Conservation (phyloP, 2,797 vertebrate species). For the Galago senegalensis region DNA sequence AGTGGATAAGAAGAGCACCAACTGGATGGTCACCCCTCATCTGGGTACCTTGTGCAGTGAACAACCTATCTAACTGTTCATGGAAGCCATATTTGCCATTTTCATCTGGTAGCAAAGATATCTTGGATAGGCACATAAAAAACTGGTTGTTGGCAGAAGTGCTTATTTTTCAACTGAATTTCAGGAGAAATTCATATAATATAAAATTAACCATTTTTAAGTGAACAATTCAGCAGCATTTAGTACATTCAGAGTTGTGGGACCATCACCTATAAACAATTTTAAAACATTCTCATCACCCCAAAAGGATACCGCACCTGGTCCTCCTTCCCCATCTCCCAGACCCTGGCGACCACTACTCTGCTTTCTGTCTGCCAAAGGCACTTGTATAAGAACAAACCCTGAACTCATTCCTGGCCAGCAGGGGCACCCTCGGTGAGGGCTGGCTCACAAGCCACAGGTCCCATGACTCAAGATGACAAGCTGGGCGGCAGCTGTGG, state of each 20-base stretch:
- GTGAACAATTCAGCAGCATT: not conserved
- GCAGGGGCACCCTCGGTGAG: not conserved
- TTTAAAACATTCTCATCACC: not conserved
- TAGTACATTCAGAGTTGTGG: rapidly evolving
- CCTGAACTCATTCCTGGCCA: too few relatives aligned
- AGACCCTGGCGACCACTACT: not conserved
- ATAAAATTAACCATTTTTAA: too few relatives aligned
- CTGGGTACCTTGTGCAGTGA: not conserved
- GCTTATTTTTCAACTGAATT: not conserved
- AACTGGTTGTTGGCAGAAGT: not conserved
- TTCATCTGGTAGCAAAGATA: rapidly evolving
- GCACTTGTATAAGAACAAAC: too few relatives aligned
- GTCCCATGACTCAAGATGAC: not conserved
- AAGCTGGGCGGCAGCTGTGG: too few relatives aligned
- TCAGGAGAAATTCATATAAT: not conserved
- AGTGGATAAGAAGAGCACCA: rapidly evolving
- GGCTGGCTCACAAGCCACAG: not conserved
- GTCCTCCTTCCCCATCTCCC: not conserved
- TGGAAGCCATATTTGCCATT: not conserved
- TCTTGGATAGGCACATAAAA: not conserved
- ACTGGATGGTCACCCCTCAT: rapidly evolving
- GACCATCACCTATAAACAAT: rapidly evolving
- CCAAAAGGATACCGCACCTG: too few relatives aligned
- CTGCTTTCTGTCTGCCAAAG: not conserved
- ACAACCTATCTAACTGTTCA: not conserved